Evolutionary conservation across 2,888 invertebrate species (phyloP), one percentile per base, ranked within the genome.

Genomic region (Argyra leucocephala): DNA sequence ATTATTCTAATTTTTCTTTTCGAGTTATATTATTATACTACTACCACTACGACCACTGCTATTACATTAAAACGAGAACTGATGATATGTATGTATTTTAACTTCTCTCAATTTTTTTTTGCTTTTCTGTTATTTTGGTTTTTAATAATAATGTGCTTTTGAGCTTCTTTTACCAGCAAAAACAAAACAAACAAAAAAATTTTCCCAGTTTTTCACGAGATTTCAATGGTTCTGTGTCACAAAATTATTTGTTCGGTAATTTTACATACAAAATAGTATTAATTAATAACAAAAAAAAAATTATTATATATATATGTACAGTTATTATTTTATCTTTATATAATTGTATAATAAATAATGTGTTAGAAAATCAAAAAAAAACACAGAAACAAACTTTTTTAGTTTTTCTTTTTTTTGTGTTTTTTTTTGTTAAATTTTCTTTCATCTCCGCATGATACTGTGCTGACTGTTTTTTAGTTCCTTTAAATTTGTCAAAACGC

Each of bases 131-230:
- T 31, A 7, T 31, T 31, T 31, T 31, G n/a, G n/a, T n/a, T 31
- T 31, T 31, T 31, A 10, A 7, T 31, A 10, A 48, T 18, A 15
- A 18, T 48, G 48, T 48, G 48, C 48, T 48, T 48, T 48, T 48
- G 48, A 48, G 48, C 48, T 48, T 48, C 48, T 48, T 48, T 15
- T 48, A 48, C 48, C 48, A 48, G 48, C n/a, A n/a, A n/a, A n/a
- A n/a, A n/a, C n/a, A n/a, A n/a, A n/a, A n/a, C n/a, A n/a, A n/a
- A n/a, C n/a, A n/a, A n/a, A n/a, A 48, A 48, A 48, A 48, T 48
- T 48, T 48, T 48, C 48, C 48, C 48, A 48, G 48, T 48, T 48
- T 48, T 48, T 48, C 48, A 48, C 48, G 48, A 48, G 48, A 48
- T 48, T 48, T 48, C 48, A 48, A 48, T 48, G 48, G 18, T 48